These are phyloP conservation scores for Syrmaticus mikado DNA, from an alignment of 2,113 vertebrate genomes.

Conservation along the genomic window DNA sequence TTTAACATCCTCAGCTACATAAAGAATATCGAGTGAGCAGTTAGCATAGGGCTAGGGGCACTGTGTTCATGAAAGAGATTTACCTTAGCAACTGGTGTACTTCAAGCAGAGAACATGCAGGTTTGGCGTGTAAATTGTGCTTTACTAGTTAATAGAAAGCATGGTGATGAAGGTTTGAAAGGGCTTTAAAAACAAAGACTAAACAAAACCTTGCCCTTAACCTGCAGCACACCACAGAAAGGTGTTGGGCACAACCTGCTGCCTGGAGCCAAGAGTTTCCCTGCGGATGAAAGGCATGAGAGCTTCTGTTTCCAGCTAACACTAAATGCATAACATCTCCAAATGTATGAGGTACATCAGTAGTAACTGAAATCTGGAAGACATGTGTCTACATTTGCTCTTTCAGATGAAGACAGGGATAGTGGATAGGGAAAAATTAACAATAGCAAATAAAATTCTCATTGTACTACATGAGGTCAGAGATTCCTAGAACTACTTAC, in stretches of 20 bases:
- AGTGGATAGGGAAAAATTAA: background rate
- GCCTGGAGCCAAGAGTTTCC: background rate
- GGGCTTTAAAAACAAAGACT: background rate
- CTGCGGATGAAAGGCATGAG: background rate
- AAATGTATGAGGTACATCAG: slow-evolving; percentile 26
- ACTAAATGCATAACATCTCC: background rate
- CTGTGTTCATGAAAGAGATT: background rate
- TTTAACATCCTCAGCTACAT: background rate
- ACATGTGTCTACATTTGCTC: background rate
- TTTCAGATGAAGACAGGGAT: slow-evolving; percentile 10
- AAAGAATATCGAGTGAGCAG: background rate
- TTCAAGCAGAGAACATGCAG: background rate
- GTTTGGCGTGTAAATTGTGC: background rate
- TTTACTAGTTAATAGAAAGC: background rate
- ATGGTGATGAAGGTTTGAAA: background rate
- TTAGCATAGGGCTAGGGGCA: background rate
- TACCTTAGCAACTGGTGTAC: background rate
- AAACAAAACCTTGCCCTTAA: background rate
- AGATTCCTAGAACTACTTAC: background rate
- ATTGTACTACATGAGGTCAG: background rate
- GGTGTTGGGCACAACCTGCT: background rate
- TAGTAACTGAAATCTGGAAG: slow-evolving; percentile 28
- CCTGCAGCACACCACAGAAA: background rate
- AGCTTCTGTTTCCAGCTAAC: background rate
- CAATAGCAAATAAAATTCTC: background rate